Conservation (phyloP, 2,113 vertebrate genomes). For the Pelmatolapia mariae region DNA sequence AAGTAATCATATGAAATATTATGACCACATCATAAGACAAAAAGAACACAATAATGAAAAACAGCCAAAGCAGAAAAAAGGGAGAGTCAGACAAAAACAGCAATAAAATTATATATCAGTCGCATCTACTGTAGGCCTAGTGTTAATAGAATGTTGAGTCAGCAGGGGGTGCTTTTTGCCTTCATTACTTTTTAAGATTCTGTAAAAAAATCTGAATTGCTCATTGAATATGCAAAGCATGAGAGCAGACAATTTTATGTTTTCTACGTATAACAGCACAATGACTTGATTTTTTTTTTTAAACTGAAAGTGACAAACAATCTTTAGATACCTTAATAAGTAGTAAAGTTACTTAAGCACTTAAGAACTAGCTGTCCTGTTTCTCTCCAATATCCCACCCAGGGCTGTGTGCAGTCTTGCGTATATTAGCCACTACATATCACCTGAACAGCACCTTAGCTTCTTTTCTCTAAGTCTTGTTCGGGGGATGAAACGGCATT, state of each 20-base stretch:
- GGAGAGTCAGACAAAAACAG: not conserved
- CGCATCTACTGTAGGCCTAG: not conserved
- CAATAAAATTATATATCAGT: not conserved
- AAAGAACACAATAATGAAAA: not conserved
- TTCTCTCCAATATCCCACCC: not conserved
- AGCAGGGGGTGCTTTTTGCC: not conserved
- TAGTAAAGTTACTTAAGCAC: not conserved
- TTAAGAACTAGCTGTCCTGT: not conserved
- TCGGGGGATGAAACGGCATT: not conserved
- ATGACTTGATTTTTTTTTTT: not conserved
- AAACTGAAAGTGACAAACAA: not conserved
- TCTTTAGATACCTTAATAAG: not conserved
- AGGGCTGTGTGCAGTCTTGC: not conserved
- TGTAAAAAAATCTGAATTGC: not conserved
- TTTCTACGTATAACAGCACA: not conserved
- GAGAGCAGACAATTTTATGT: not conserved
- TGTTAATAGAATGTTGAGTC: not conserved
- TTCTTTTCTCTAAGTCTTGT: not conserved
- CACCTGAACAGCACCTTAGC: not conserved
- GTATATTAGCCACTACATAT: not conserved
- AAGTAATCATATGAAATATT: not conserved
- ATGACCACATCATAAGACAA: not conserved
- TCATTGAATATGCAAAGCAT: not conserved
- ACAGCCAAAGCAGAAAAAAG: not conserved
- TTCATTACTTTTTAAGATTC: not conserved